These are phyloP conservation scores for Colletes collaris DNA, from an alignment of 2,888 invertebrate species.

Conservation along the genomic window DNA sequence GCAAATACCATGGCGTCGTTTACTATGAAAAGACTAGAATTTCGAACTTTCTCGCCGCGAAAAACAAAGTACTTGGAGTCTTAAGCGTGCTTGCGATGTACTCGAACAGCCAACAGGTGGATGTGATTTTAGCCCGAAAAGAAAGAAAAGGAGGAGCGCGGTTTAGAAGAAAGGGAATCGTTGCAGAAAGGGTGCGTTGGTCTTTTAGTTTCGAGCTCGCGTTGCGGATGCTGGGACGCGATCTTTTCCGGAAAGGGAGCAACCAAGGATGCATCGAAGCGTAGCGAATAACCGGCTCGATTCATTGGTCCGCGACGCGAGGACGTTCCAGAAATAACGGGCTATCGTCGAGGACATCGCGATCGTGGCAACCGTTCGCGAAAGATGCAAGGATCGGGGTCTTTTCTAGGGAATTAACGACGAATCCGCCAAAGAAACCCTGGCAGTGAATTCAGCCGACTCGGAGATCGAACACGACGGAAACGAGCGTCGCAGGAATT, in stretches of 20 bases:
- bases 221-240: background rate
- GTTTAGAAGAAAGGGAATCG: background rate
- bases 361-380: too few relatives aligned
- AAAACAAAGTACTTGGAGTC: too few relatives aligned
- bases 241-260: background rate
- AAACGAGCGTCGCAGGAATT: background rate
- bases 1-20: too few relatives aligned
- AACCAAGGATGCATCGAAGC: constrained; percentile 17
- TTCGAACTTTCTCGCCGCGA: too few relatives aligned
- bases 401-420: background rate
- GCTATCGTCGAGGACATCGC: background rate
- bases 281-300: constrained; percentile 37
- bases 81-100: too few relatives aligned
- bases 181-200: background rate
- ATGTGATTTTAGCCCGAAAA: too few relatives aligned
- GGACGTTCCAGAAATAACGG: constrained; percentile 34
- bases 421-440: background rate
- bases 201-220: background rate
- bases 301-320: constrained; percentile 34
- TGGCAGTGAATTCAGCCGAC: too few relatives aligned
- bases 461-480: too few relatives aligned
- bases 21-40: too few relatives aligned
- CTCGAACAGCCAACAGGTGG: too few relatives aligned
- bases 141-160: background rate
- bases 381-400: background rate